These are phyloP conservation scores for Thymallus thymallus DNA, from an alignment of 2,113 vertebrate genomes.

Conservation along the genomic window DNA sequence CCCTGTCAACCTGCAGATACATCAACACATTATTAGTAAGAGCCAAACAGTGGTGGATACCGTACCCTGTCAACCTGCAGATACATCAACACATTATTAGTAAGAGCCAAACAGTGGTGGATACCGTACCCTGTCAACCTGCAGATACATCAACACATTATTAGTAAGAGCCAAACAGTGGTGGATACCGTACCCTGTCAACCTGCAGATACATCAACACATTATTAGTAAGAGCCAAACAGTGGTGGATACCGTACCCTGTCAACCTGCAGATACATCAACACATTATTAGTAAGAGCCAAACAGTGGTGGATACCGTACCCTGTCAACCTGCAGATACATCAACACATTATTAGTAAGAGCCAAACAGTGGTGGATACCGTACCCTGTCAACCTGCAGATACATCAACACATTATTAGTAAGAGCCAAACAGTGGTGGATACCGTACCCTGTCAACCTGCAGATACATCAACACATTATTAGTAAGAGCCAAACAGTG, in stretches of 20 bases:
- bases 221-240: slow-evolving; percentile 84
- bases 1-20: slow-evolving; percentile 84
- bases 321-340: slow-evolving; percentile 80
- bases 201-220: slow-evolving; percentile 55
- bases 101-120: slow-evolving; percentile 95
- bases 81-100: slow-evolving; percentile 31
- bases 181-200: slow-evolving; percentile 94
- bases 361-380: slow-evolving; percentile 96
- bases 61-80: slow-evolving; percentile 85
- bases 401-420: no score
- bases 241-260: slow-evolving; percentile 94
- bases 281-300: no score
- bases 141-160: no score
- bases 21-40: no score
- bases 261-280: slow-evolving; percentile 85
- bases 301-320: slow-evolving; percentile 98
- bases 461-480: no score
- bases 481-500: slow-evolving; percentile 92
- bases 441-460: slow-evolving; percentile 93
- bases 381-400: slow-evolving; percentile 85
- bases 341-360: slow-evolving; percentile 67
- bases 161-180: slow-evolving; percentile 96
- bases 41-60: slow-evolving; percentile 97
- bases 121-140: slow-evolving; percentile 92
- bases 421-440: slow-evolving; percentile 96